These are phyloP conservation scores for Euura saliciscinereae DNA, from an alignment of 1,140 invertebrate genomes.

Conservation along the genomic window DNA sequence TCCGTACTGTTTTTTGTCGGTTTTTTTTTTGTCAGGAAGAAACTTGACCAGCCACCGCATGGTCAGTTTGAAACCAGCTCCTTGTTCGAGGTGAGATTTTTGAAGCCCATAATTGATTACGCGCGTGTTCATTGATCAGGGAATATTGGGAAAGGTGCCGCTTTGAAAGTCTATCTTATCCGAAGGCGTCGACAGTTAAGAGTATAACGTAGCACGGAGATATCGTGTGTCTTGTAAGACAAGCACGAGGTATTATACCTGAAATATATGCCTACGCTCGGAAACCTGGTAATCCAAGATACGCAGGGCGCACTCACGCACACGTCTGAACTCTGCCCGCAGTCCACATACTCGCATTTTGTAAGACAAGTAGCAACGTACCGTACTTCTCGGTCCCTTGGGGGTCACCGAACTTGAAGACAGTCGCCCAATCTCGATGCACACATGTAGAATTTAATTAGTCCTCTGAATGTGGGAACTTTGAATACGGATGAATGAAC, in stretches of 20 bases:
- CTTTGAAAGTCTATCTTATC: slow-evolving; percentile 5
- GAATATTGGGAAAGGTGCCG: neutral
- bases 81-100: too few relatives aligned
- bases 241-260: neutral
- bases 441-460: too few relatives aligned
- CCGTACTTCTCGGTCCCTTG: neutral
- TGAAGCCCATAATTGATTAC: too few relatives aligned
- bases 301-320: neutral
- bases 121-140: neutral
- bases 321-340: too few relatives aligned
- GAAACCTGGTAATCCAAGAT: neutral
- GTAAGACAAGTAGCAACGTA: neutral
- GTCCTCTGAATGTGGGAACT: too few relatives aligned
- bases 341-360: too few relatives aligned
- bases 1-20: neutral
- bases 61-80: neutral
- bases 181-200: slow-evolving; percentile 1
- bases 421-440: neutral
- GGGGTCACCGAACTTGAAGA: neutral
- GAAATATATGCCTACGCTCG: slow-evolving; percentile 5
- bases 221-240: slow-evolving; percentile 7
- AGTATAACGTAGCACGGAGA: slow-evolving; percentile 1
- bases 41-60: neutral
- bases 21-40: neutral
- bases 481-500: too few relatives aligned